Conservation (phyloP, 2,113 vertebrate genomes). For the Pteropus alecto region DNA sequence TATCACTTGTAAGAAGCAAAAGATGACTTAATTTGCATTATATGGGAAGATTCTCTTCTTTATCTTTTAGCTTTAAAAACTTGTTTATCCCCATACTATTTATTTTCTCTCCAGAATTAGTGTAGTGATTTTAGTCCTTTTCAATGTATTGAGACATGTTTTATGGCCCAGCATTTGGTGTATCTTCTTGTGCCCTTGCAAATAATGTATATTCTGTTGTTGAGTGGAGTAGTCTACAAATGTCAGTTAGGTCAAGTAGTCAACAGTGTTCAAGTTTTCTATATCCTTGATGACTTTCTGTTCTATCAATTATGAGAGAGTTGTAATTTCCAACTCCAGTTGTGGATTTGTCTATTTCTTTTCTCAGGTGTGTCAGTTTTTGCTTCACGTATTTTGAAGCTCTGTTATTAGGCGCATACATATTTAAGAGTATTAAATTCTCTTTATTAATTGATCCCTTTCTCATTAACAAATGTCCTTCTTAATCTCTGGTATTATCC, state of each 20-base stretch:
- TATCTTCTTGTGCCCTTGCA: neutral
- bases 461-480: neutral
- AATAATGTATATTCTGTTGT: fast-evolving
- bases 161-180: neutral
- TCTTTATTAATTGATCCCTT: neutral
- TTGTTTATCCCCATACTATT: fast-evolving
- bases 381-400: neutral
- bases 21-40: neutral
- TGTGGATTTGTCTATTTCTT: neutral
- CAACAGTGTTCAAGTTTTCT: neutral
- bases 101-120: neutral
- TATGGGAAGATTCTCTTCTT: neutral
- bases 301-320: neutral
- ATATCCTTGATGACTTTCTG: neutral
- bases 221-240: neutral
- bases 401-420: neutral
- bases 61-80: neutral
- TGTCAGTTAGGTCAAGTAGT: neutral
- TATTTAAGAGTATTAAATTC: neutral
- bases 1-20: neutral
- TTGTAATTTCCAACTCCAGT: neutral
- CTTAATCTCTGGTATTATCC: neutral
- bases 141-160: neutral
- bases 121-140: neutral
- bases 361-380: neutral